These are phyloP conservation scores for Gila robusta DNA, from an alignment of 2,797 vertebrate species.

Conservation along the genomic window DNA sequence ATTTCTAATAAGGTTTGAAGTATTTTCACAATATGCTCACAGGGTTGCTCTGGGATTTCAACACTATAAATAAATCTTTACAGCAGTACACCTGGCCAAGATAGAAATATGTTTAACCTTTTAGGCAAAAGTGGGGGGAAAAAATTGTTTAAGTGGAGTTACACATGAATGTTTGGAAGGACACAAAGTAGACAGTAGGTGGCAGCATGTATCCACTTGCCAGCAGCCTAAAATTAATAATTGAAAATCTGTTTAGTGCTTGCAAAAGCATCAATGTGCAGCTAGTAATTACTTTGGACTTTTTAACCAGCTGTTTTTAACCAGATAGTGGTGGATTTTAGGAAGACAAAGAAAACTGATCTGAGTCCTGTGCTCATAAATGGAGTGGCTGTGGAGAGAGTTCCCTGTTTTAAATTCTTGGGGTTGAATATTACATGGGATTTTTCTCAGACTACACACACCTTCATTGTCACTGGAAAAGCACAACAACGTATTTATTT, in stretches of 20 bases:
- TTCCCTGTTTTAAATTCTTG: not conserved
- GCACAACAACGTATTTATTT: not conserved
- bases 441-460: not conserved
- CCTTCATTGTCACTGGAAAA: not conserved
- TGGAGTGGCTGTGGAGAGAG: not conserved
- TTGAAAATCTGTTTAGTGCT: not conserved
- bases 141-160: not conserved
- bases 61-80: not conserved
- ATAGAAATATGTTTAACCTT: not conserved
- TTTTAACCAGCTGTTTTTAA: not conserved
- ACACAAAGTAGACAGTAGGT: not conserved
- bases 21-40: not conserved
- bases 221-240: not conserved
- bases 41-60: not conserved
- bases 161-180: not conserved
- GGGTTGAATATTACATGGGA: not conserved
- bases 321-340: not conserved
- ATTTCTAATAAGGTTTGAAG: slow-evolving; percentile 44
- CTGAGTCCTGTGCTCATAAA: not conserved
- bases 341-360: not conserved
- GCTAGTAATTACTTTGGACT: not conserved
- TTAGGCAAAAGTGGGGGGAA: not conserved
- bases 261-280: not conserved
- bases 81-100: not conserved
- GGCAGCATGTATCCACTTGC: not conserved